These are phyloP conservation scores for Malthinus seriepunctatus DNA, from an alignment of 2,888 invertebrate genomes.

Conservation along the genomic window DNA sequence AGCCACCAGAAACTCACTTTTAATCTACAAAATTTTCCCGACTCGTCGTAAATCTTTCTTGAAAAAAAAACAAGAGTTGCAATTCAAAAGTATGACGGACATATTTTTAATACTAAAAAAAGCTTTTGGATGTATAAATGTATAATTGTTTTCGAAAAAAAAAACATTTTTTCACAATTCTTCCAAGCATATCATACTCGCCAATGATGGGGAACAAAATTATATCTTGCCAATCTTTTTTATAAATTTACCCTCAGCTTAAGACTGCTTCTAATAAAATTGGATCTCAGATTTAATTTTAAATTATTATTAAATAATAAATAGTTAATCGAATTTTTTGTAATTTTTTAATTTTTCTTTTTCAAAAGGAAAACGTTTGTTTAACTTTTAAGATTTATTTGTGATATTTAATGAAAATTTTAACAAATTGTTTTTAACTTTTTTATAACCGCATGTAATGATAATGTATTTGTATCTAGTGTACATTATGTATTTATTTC, in stretches of 20 bases:
- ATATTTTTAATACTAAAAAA: constrained; percentile 28
- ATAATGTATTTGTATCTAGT: constrained; percentile 25
- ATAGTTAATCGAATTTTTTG: not conserved
- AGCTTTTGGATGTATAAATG: constrained; percentile 27
- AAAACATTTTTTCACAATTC: constrained; percentile 22
- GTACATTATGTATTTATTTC: constrained; percentile 48
- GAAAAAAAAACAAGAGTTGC: constrained; percentile 19
- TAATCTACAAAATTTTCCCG: constrained; percentile 34
- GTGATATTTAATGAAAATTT: constrained; percentile 17
- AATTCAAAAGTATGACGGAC: constrained; percentile 18
- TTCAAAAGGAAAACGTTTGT: not conserved
- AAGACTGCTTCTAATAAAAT: constrained; percentile 50
- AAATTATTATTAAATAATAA: not conserved
- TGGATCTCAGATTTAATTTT: constrained; percentile 36
- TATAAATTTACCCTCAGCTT: constrained; percentile 39
- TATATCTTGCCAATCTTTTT: constrained; percentile 47
- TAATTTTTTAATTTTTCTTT: not conserved
- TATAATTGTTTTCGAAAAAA: constrained; percentile 15
- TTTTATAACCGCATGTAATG: constrained; percentile 26
- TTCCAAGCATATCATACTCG: constrained; percentile 38
- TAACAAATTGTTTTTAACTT: constrained; percentile 23
- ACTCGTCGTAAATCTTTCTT: no score
- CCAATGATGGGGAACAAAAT: constrained; percentile 47
- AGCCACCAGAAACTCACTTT: constrained; percentile 55
- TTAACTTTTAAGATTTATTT: constrained; percentile 20